Conservation (phyloP, 2,797 vertebrate species). For the Smutsia temminckii region DNA sequence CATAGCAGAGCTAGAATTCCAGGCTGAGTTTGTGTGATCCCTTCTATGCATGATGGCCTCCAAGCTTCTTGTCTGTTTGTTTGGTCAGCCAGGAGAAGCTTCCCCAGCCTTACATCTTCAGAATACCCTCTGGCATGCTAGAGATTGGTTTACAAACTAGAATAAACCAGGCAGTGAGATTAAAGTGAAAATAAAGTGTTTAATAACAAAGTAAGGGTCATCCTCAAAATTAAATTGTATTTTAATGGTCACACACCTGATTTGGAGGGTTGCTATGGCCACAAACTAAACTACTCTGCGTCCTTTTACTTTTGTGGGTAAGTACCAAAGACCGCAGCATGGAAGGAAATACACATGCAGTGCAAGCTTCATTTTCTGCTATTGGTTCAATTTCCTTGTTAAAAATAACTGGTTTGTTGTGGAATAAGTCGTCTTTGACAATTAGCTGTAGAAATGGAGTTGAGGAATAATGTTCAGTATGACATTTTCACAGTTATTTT, state of each 20-base stretch:
- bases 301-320: slow-evolving; percentile 22
- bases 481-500: not conserved
- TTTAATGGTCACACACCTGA: not conserved
- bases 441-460: slow-evolving; percentile 37
- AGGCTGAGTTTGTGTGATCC: not conserved
- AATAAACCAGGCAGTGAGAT: not conserved
- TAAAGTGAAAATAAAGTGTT: not conserved
- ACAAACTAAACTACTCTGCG: not conserved
- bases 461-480: not conserved
- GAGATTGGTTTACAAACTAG: not conserved
- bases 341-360: slow-evolving; percentile 8
- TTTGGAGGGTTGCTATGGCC: not conserved
- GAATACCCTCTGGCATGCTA: not conserved
- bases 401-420: slow-evolving; percentile 23
- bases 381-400: slow-evolving; percentile 40
- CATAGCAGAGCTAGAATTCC: not conserved
- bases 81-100: not conserved
- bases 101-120: not conserved
- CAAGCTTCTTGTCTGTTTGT: not conserved
- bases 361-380: slow-evolving; percentile 46
- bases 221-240: slow-evolving; percentile 16
- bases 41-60: not conserved
- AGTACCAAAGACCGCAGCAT: not conserved
- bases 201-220: not conserved
- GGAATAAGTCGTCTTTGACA: slow-evolving; percentile 26